Evolutionary conservation across 2,888 invertebrate species (phyloP), one percentile per base, ranked within the genome.

Genomic region (Epirrhoe alternata): DNA sequence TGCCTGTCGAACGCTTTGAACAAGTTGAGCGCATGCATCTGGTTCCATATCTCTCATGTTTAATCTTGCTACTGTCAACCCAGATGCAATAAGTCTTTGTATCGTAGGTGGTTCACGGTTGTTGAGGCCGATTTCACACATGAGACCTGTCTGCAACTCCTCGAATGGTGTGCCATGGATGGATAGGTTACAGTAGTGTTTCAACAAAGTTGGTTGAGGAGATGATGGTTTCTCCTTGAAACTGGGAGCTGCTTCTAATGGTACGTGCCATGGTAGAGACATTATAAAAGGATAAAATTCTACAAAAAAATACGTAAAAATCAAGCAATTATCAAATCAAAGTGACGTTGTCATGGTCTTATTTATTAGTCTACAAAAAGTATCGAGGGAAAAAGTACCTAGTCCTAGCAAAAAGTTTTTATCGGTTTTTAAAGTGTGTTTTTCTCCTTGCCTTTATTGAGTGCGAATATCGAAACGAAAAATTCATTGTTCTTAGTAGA

Each of bases 191-290:
- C 88, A 86, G 66, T 86, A 87, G 79, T 92, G 92, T 77, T 91
- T 88, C 12, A 88, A 69, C 49, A 87, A 70, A 0, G 85, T 86
- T 16, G 84, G 74, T 73, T 87, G 80, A 10, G 84, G 74, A 10
- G 76, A 69, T 1, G 31, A 47, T 5, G 65, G 54, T 65, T 79
- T 84, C 6, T 70, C 72, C 74, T 79, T 86, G 10, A 81, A 73
- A 17, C 66, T 69, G 1, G 85, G 82, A 17, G 84, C 75, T 6
- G 85, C 80, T 80, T 90, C 88, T 51, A 92, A 74, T 10, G 92
- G 88, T 69, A 92, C 86, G 74, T 93, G 89, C 93, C 93, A 93
- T 0, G 93, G 92, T 38, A 92, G 76, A 14, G 92, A 77, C 91
- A 92, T 91, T 58, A 33, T 56, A 7, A 42, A 30, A 10, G n/a